phyloP scores from a whole-genome alignment of 2,888 invertebrate species.

The Aphelenchoides bicaudatus region DNA sequence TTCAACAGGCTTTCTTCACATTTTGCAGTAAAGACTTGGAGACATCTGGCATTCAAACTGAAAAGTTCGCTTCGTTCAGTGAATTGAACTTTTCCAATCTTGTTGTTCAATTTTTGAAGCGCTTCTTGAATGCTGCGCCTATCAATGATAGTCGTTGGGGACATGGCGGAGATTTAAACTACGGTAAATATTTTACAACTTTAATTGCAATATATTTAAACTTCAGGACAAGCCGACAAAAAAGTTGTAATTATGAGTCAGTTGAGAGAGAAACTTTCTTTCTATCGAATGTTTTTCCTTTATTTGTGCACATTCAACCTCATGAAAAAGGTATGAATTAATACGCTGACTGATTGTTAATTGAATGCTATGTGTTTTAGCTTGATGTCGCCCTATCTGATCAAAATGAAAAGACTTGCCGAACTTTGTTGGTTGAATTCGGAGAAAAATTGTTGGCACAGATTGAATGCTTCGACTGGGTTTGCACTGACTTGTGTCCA shows the following conservation, averaged over 20 bases:
- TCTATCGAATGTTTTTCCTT: slow-evolving; percentile 36
- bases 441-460: slow-evolving; percentile 35
- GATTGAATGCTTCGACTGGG: slow-evolving; percentile 23
- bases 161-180: slow-evolving; percentile 6
- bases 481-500: slow-evolving; percentile 18
- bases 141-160: slow-evolving; percentile 24
- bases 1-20: slow-evolving; percentile 29
- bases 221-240: slow-evolving; percentile 13
- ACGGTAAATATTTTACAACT: not conserved
- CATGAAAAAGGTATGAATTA: slow-evolving; percentile 26
- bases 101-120: slow-evolving; percentile 19
- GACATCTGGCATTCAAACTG: not conserved
- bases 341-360: slow-evolving; percentile 5
- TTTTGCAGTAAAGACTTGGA: slow-evolving; percentile 31
- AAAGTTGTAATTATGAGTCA: slow-evolving; percentile 27
- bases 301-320: slow-evolving; percentile 34
- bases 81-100: slow-evolving; percentile 1
- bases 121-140: slow-evolving; percentile 20
- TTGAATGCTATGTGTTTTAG: slow-evolving; percentile 20
- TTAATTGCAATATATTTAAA: not conserved
- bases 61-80: not conserved
- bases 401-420: slow-evolving; percentile 28
- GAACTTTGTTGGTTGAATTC: slow-evolving; percentile 31
- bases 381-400: slow-evolving; percentile 23
- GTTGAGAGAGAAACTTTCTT: slow-evolving; percentile 29